These are phyloP conservation scores for Scyliorhinus canicula DNA, from an alignment of 2,797 vertebrate species.

Conservation along the genomic window DNA sequence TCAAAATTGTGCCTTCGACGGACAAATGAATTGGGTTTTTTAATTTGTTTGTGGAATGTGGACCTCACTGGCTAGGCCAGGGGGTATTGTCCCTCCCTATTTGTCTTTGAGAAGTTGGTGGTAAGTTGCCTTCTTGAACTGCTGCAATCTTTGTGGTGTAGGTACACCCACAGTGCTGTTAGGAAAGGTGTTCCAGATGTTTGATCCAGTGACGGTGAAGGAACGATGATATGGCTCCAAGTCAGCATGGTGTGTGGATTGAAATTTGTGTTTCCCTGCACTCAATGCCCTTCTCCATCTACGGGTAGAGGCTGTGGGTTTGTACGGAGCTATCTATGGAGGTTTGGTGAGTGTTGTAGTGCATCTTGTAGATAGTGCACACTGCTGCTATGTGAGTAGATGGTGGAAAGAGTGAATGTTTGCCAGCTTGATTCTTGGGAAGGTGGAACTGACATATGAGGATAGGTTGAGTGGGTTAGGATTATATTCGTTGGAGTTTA, in stretches of 20 bases:
- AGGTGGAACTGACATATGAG: too few species aligned
- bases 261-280: background rate
- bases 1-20: background rate
- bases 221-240: background rate
- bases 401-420: background rate
- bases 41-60: background rate
- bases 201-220: background rate
- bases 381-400: background rate
- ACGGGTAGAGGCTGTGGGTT: background rate
- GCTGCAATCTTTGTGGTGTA: background rate
- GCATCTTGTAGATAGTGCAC: background rate
- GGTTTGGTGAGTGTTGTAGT: background rate
- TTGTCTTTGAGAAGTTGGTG: background rate
- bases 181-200: background rate
- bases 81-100: background rate
- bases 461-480: too few species aligned
- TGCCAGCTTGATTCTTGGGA: too few species aligned
- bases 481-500: too few species aligned
- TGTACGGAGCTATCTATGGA: background rate
- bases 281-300: background rate
- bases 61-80: background rate
- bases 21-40: background rate
- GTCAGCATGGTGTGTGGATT: background rate
- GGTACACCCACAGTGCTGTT: background rate
- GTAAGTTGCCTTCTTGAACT: background rate